A percentile compares a stretch with the other conserved stretches of the same genome.
Evolutionary conservation across 2,888 invertebrate species (phyloP).

Genomic region (Congeria kusceri): DNA sequence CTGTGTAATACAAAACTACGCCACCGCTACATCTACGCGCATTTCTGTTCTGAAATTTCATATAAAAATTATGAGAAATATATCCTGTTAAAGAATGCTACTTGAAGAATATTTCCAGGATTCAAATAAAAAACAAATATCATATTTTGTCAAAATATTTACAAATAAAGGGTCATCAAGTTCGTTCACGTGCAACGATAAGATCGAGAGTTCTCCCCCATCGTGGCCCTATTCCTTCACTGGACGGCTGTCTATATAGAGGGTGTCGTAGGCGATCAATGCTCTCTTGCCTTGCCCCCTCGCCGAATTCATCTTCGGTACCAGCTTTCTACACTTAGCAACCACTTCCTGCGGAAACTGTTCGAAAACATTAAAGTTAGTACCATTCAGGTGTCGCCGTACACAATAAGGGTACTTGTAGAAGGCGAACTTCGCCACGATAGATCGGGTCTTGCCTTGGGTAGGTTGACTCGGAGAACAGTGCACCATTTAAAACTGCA

Average conservation of each 20-base stretch:
- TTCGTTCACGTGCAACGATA: conserved; percentile 31
- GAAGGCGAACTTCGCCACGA: too few species aligned
- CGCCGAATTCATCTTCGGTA: conserved; percentile 10
- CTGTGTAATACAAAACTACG: conserved; percentile 13
- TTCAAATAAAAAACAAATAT: conserved; percentile 28
- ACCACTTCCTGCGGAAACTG: conserved; percentile 17
- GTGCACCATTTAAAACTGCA: too few species aligned
- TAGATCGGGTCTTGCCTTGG: too few species aligned
- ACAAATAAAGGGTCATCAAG: conserved; percentile 13
- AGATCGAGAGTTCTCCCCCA: conserved; percentile 14
- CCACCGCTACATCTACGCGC: conserved; percentile 17
- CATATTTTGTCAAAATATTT: conserved; percentile 13
- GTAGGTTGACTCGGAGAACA: too few species aligned
- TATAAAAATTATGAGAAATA: conserved; percentile 22
- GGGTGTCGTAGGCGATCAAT: conserved; percentile 25
- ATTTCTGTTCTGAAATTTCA: conserved; percentile 18
- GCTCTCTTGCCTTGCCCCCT: conserved; percentile 14
- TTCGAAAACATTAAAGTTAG: conserved; percentile 15
- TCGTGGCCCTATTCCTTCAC: conserved; percentile 16
- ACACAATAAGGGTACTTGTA: neutral
- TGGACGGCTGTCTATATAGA: conserved; percentile 23
- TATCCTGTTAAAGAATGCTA: conserved; percentile 11
- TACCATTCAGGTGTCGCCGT: neutral
- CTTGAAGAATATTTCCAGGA: conserved; percentile 8
- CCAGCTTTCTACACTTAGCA: conserved; percentile 1